Conservation (phyloP, 2,113 vertebrate genomes). For the Canis aureus region DNA sequence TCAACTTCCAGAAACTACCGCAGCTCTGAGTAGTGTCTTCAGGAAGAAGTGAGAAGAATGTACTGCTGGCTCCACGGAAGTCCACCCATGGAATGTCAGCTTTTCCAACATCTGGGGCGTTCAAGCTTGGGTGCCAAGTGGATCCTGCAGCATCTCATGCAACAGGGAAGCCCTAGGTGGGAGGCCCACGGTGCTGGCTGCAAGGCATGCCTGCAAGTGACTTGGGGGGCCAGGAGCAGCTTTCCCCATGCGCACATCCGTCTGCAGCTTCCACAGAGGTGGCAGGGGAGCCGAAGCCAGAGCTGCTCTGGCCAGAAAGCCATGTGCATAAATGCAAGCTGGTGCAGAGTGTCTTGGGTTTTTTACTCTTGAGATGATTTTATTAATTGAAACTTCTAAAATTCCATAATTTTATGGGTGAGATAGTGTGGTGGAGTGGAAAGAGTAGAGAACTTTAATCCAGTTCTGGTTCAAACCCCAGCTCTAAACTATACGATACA, state of each 20-base stretch:
- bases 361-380: not conserved
- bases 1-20: not conserved
- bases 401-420: not conserved
- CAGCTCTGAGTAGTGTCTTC: not conserved
- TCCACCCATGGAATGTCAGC: not conserved
- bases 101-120: fast-evolving
- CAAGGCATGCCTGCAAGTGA: not conserved
- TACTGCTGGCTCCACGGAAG: fast-evolving
- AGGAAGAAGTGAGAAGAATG: not conserved
- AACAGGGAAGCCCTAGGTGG: not conserved
- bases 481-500: not conserved
- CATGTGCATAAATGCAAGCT: fast-evolving
- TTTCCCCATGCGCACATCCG: fast-evolving
- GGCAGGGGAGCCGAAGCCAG: not conserved
- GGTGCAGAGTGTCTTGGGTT: not conserved
- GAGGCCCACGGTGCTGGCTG: fast-evolving
- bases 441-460: not conserved
- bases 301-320: not conserved
- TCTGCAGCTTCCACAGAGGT: not conserved
- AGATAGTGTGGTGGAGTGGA: not conserved
- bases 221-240: not conserved
- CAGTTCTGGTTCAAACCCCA: not conserved
- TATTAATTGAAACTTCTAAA: not conserved
- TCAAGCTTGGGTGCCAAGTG: not conserved
- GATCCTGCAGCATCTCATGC: fast-evolving